phyloP scores from a whole-genome alignment of 2,113 vertebrate species.

The Podarcis muralis region DNA sequence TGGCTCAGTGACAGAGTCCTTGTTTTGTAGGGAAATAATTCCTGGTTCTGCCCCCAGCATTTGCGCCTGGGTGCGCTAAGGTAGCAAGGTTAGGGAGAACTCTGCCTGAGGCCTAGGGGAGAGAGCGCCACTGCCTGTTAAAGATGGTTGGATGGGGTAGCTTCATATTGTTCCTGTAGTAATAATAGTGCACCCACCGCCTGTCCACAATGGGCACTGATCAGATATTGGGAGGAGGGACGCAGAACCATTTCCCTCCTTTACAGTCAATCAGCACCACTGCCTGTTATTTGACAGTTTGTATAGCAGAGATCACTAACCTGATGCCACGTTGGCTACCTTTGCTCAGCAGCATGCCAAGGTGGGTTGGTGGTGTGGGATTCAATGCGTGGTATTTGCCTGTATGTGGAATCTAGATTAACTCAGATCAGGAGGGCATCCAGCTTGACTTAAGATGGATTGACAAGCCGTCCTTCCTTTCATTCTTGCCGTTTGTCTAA shows the following conservation, averaged over 20 bases:
- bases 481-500: conserved; percentile 66
- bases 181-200: too few species aligned
- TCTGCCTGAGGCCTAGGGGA: neutral
- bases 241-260: neutral
- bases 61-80: neutral
- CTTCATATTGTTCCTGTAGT: neutral
- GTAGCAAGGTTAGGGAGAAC: neutral
- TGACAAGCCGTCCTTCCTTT: conserved; percentile 60
- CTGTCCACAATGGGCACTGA: neutral
- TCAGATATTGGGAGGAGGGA: neutral
- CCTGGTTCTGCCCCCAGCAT: neutral
- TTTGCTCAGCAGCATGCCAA: neutral
- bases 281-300: neutral
- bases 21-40: neutral
- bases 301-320: neutral
- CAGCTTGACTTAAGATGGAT: conserved; percentile 52
- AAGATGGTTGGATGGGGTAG: neutral
- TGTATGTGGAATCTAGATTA: conserved; percentile 5
- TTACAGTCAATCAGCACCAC: neutral
- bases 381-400: neutral
- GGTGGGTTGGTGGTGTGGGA: neutral
- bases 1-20: neutral
- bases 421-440: conserved; percentile 47
- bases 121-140: neutral
- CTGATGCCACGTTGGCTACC: neutral